Conservation (phyloP, 2,113 vertebrate species). For the Neoarius graeffei region DNA sequence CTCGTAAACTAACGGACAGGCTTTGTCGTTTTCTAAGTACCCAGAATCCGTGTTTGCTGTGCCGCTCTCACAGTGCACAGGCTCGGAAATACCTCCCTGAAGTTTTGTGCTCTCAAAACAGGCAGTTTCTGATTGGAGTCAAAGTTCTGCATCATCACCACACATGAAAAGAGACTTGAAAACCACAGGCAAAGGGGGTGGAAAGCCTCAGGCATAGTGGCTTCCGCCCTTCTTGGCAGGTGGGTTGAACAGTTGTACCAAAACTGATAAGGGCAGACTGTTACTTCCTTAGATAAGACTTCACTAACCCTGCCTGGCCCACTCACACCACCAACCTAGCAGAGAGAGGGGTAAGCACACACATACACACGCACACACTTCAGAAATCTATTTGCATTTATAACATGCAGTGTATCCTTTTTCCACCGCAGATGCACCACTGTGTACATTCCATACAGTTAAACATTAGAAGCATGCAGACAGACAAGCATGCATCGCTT, state of each 20-base stretch:
- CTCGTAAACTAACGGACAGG: neutral
- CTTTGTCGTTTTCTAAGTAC: neutral
- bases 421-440: neutral
- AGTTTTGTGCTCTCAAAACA: neutral
- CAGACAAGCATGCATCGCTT: neutral
- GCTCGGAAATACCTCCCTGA: neutral
- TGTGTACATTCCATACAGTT: neutral
- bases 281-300: constrained; percentile 58
- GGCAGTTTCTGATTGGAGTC: constrained; percentile 13
- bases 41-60: too few relatives aligned
- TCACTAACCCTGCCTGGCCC: constrained; percentile 39
- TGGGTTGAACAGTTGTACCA: constrained; percentile 55
- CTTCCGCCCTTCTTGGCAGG: constrained; percentile 53
- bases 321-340: constrained; percentile 29
- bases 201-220: constrained; percentile 29
- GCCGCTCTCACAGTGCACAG: neutral
- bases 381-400: neutral
- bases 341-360: neutral
- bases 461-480: neutral
- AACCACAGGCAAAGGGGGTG: constrained; percentile 24
- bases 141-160: neutral
- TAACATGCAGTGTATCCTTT: neutral
- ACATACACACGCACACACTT: neutral
- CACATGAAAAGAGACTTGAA: constrained; percentile 40
- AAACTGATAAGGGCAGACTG: constrained; percentile 54